A percentile compares a stretch with the other conserved stretches of the same genome.
Evolutionary conservation across 2,888 invertebrate genomes (phyloP).

Genomic region (Salticus scenicus): DNA sequence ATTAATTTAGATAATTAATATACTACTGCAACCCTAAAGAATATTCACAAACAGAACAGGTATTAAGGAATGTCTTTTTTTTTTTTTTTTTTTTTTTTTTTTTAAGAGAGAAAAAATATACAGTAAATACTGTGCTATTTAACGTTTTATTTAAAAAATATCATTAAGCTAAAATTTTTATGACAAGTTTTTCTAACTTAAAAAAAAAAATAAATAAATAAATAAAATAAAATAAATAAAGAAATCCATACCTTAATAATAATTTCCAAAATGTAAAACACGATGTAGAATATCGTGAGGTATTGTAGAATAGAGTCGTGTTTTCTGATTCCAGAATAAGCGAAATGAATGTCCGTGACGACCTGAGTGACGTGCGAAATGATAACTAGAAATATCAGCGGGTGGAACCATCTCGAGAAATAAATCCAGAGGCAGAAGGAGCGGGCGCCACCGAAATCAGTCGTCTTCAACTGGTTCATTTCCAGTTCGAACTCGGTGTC

Average conservation of each 20-base stretch:
- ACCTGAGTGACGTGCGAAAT: neutral
- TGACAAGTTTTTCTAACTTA: no score
- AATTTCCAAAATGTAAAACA: constrained; percentile 27
- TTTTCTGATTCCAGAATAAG: neutral
- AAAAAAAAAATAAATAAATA: no score
- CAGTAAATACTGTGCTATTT: no score
- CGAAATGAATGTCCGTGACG: neutral
- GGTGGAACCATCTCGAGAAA: constrained; percentile 38
- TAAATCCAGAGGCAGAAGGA: constrained; percentile 23
- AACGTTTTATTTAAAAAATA: no score
- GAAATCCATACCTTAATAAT: constrained; percentile 27
- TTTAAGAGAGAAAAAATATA: no score
- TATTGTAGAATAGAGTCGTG: neutral
- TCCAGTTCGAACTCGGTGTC: constrained; percentile 18
- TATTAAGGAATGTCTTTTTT: no score
- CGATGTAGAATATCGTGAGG: neutral
- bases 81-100: no score
- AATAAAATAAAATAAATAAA: no score
- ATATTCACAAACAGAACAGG: no score
- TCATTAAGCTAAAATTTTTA: no score
- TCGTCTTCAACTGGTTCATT: neutral
- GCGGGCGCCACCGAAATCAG: neutral
- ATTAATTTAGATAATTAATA: no score
- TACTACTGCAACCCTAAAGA: no score
- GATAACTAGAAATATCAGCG: constrained; percentile 20